Base-by-base conservation (phyloP, 35 echinoderm and acorn worm species). In the Amphiura filiformis region DNA sequence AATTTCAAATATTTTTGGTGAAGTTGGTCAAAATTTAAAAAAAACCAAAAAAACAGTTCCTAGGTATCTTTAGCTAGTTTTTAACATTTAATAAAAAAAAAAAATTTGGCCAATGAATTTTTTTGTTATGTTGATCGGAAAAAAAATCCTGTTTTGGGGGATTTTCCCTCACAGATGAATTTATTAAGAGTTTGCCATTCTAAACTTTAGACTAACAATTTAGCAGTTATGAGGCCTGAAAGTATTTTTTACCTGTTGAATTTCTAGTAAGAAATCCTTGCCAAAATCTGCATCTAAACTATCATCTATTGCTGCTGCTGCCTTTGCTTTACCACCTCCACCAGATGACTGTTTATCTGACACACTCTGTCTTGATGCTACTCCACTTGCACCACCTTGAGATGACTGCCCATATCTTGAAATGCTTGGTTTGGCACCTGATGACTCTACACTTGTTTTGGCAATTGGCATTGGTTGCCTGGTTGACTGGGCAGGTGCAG, bases 201-300 rank as follows among this genome's bases (percentile, higher is more conserved):
- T n/a, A n/a, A n/a, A n/a, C n/a, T n/a, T n/a, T n/a, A n/a, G n/a
- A n/a, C n/a, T n/a, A n/a, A n/a, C n/a, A n/a, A n/a, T n/a, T n/a
- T n/a, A n/a, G n/a, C n/a, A n/a, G n/a, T n/a, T n/a, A n/a, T n/a
- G n/a, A n/a, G n/a, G n/a, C n/a, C n/a, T n/a, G n/a, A n/a, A n/a
- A n/a, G n/a, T 26, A 80, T 80, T 22, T 47, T 56, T 64, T 32
- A 90, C 88, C 56, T 90, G 17, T 44, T 75, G 84, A 57, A 92
- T 92, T 87, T 92, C 84, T 33, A 39, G 13, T 5, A 86, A 81
- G 37, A 92, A 78, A 31, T 86, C 57, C 39, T 64, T 82, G 30
- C 86, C 90, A 70, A 70, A 70, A 2, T 18, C 28, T 3, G 15
- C 61, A 70, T 70, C 61, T 3, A 30, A n/a, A 5, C 61, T 23